phyloP scores from a whole-genome alignment of 1,140 invertebrate genomes.

The Platorchestia sp. region DNA sequence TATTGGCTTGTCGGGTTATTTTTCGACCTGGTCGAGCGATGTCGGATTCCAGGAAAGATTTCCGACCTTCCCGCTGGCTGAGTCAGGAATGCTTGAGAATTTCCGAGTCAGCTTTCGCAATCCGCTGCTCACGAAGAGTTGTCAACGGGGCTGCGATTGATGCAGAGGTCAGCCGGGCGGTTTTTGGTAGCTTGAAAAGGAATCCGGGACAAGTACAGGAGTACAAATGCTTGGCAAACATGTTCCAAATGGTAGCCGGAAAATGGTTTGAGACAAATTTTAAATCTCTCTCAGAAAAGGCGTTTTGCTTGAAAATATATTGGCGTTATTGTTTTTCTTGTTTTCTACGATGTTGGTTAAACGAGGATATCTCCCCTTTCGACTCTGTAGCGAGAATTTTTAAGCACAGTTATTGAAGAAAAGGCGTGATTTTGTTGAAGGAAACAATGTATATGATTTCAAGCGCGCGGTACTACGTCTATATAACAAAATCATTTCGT shows the following conservation, averaged over 20 bases:
- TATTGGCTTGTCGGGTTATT: conserved; percentile 21
- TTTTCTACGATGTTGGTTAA: neutral
- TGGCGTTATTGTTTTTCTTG: neutral
- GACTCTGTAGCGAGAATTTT: neutral
- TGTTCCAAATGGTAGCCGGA: neutral
- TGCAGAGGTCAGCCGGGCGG: conserved; percentile 13
- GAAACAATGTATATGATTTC: neutral
- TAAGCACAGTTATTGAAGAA: neutral
- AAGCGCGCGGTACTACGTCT: neutral
- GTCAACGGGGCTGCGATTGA: conserved; percentile 39
- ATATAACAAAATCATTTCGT: neutral
- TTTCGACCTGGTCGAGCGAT: conserved; percentile 22
- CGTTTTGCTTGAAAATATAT: neutral
- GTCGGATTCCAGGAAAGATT: conserved; percentile 32
- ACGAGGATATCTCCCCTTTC: neutral
- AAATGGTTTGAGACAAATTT: neutral
- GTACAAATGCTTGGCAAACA: neutral
- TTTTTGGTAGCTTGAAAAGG: conserved; percentile 25
- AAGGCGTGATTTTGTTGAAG: neutral
- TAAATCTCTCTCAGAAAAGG: neutral
- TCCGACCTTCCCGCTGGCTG: conserved; percentile 41
- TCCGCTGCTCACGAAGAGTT: conserved; percentile 30
- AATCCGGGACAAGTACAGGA: neutral
- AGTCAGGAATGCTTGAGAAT: conserved; percentile 45
- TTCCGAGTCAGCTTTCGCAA: conserved; percentile 49